Percentiles rank a stretch among this genome's conserved stretches.
Conservation (phyloP, 2,797 vertebrate species). For the Megaceryle alcyon region DNA sequence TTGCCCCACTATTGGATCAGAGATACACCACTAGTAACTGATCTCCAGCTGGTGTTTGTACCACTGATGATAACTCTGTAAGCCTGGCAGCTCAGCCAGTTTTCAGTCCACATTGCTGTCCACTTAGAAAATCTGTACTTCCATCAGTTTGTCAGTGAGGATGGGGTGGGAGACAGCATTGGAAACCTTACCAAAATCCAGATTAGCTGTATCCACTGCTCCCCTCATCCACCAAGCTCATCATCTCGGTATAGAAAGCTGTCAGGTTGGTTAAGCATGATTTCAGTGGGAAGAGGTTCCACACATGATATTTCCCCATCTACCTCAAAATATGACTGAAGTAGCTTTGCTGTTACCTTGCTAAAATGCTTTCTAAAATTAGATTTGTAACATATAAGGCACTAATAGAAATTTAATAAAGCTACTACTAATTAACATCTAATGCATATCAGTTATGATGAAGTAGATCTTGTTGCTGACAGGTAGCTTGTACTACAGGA, state of each 20-base stretch:
- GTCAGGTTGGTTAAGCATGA: background rate
- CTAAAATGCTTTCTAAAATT: constrained; percentile 10
- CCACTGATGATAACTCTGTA: background rate
- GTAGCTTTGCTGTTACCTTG: background rate
- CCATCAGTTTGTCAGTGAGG: background rate
- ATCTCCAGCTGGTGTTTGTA: background rate
- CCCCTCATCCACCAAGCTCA: background rate
- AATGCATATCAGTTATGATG: background rate
- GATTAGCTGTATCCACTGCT: background rate
- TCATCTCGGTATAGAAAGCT: background rate
- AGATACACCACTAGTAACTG: no score
- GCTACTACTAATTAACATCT: background rate
- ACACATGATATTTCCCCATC: accelerated
- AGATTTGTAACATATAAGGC: background rate
- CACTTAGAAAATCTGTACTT: background rate
- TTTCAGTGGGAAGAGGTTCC: background rate
- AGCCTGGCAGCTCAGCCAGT: background rate
- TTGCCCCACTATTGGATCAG: background rate
- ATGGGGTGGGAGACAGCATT: background rate
- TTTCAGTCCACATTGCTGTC: background rate
- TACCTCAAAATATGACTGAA: background rate
- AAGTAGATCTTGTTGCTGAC: background rate
- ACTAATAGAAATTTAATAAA: background rate
- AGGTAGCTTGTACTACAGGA: background rate
- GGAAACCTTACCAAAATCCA: background rate